Evolutionary conservation across 53 echinoderm and acorn worm species (phyloP), one percentile per base, ranked within the genome.

Genomic region (Echinarachnius parma): DNA sequence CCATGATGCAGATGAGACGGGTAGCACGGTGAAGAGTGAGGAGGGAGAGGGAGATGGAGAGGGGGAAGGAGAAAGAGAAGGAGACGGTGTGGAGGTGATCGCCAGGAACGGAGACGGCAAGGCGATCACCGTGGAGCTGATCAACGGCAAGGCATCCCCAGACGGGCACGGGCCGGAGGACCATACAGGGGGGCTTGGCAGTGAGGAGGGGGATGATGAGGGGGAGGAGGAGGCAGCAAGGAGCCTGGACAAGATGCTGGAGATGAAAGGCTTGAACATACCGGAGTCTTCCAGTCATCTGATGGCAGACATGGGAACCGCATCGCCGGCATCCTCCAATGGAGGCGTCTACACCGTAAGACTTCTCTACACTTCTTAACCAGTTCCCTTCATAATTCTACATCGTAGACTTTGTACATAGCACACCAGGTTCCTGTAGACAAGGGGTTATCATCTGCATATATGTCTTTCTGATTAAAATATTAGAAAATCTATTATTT

Each of bases 301-400:
- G 48, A 60, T 86, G 31, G 86, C 93, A 16, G 89, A 89, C 36
- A 77, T 52, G 29, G 71, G 81, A 22, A 83, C 91, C 1, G 85
- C 85, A 20, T 98, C 98, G 18, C 98, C 98, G 0, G 98, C 87
- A 18, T 98, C 98, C 13, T 98, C 98, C 10, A 91, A 87, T 49
- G 96, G 96, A 15, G 96, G 96, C n/a, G 89, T 95, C 28, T 95
- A 95, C 69, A 68, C 96, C 18, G 96, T 95, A 58, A 94, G 94
- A n/a, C n/a, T n/a, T n/a, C n/a, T n/a, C n/a, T n/a, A n/a, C n/a
- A n/a, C n/a, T n/a, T n/a, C n/a, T n/a, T n/a, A n/a, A n/a, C n/a
- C n/a, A n/a, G n/a, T n/a, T n/a, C n/a, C n/a, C n/a, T n/a, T n/a
- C n/a, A n/a, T n/a, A n/a, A n/a, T n/a, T n/a, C n/a, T n/a, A n/a